A percentile compares a stretch with the other conserved stretches of the same genome.
phyloP scores from a whole-genome alignment of 2,113 vertebrate species.

The Megalops atlanticus region DNA sequence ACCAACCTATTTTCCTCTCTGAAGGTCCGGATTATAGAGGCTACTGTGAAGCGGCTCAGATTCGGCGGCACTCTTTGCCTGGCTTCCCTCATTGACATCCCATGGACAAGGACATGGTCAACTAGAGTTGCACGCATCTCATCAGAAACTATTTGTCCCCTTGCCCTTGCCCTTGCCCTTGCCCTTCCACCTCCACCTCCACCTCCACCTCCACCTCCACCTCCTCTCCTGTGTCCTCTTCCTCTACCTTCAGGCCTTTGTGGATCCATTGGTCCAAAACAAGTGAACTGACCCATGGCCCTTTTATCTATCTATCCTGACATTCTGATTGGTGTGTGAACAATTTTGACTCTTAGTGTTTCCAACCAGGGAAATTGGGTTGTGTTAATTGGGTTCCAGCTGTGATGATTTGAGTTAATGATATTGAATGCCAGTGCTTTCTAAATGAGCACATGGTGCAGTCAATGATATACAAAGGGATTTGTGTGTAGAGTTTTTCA shows the following conservation, averaged over 20 bases:
- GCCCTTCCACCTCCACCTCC: too few relatives aligned
- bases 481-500: not conserved
- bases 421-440: too few relatives aligned
- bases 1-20: too few relatives aligned
- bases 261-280: not conserved
- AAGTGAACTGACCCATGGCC: not conserved
- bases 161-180: too few relatives aligned
- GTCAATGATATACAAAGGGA: too few relatives aligned
- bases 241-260: not conserved
- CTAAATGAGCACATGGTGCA: too few relatives aligned
- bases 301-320: too few relatives aligned
- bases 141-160: too few relatives aligned
- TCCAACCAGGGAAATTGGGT: constrained; percentile 1
- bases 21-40: too few relatives aligned
- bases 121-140: not conserved
- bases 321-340: too few relatives aligned
- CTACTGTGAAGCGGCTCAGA: too few relatives aligned
- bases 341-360: not conserved
- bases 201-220: not conserved
- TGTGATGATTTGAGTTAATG: not conserved
- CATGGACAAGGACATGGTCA: not conserved
- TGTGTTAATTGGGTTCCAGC: constrained; percentile 3
- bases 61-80: not conserved
- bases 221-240: not conserved
- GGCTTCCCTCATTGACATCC: not conserved